phyloP scores from a whole-genome alignment of 2,113 vertebrate species.

The Plotosus lineatus region DNA sequence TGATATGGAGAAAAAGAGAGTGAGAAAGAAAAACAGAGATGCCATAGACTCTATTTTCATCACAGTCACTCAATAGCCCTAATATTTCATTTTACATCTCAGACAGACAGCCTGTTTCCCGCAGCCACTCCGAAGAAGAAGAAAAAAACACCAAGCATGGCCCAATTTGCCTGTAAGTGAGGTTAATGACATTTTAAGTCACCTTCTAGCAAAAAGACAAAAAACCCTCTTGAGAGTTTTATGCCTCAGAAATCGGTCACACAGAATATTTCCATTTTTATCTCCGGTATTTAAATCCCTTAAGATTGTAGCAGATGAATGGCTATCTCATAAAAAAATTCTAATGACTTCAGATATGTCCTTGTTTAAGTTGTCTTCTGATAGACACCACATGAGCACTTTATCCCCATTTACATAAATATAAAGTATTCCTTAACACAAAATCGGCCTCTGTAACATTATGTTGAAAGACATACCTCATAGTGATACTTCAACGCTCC shows the following conservation, averaged over 20 bases:
- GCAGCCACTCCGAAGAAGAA: slow-evolving; percentile 44
- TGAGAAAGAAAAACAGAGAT: slow-evolving; percentile 27
- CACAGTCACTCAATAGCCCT: slow-evolving; percentile 61
- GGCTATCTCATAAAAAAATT: slow-evolving; percentile 1
- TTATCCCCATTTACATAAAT: neutral
- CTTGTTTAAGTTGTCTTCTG: neutral
- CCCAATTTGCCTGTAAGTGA: slow-evolving; percentile 68
- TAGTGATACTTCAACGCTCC: slow-evolving; percentile 44
- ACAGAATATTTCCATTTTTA: slow-evolving; percentile 46
- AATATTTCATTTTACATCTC: slow-evolving; percentile 57
- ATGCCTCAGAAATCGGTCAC: slow-evolving; percentile 41
- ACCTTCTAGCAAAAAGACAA: slow-evolving; percentile 51
- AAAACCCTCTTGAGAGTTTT: slow-evolving; percentile 43
- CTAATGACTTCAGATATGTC: neutral
- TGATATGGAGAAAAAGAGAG: slow-evolving; percentile 46
- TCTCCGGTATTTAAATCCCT: slow-evolving; percentile 34
- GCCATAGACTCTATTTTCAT: slow-evolving; percentile 63
- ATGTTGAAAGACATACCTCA: slow-evolving; percentile 38
- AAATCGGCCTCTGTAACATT: slow-evolving; percentile 30
- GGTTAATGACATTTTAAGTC: slow-evolving; percentile 67
- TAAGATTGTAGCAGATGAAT: neutral
- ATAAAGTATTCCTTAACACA: neutral
- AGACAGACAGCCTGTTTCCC: slow-evolving; percentile 44
- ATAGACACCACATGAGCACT: neutral
- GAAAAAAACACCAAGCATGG: slow-evolving; percentile 39